Evolutionary conservation across 2,113 vertebrate species (phyloP), one percentile per base, ranked within the genome.

Genomic region (Charadrius vociferus): DNA sequence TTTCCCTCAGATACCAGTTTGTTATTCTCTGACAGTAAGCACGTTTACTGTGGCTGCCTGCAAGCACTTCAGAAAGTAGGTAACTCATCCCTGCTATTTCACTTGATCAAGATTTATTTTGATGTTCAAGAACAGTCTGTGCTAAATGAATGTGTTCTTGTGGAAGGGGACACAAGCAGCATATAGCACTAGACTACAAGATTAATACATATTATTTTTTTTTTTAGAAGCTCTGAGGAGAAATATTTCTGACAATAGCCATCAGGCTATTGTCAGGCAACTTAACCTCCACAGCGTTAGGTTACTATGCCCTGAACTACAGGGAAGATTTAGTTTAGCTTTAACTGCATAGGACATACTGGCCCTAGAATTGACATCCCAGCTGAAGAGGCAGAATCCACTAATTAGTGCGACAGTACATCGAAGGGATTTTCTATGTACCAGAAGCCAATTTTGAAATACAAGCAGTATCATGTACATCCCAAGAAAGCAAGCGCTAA

Each of bases 211-310:
- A 17, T 37, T 50, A 17, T 14, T 3, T 21, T 79, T 78, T 43
- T 66, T 87, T 65, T 2, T 10, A 65, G 70, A 85, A 55, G 29
- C 70, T 83, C 79, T 67, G 80, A 97, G 81, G 90, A 96, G 71
- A 97, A 97, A 86, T 36, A 56, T 30, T 90, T 91, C 63, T 95
- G 90, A 96, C 88, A 95, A 66, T 36, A 77, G 67, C 89, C 96
- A 55, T 49, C 41, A 45, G 47, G 21, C 39, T 78, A 19, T 36
- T 95, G 59, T 63, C 88, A 92, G 61, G 26, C 41, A 37, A 18
- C 37, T 95, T 93, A 95, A 92, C 94, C 58, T 95, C 80, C 81
- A 14, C 66, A 71, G 39, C 8, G 0, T 26, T 36, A 32, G 74
- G 84, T 91, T 80, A 87, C 70, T 36, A 14, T 71, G 24, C n/a